These are phyloP conservation scores for Pteruthius melanotis DNA, from an alignment of 2,113 vertebrate genomes.

Conservation along the genomic window DNA sequence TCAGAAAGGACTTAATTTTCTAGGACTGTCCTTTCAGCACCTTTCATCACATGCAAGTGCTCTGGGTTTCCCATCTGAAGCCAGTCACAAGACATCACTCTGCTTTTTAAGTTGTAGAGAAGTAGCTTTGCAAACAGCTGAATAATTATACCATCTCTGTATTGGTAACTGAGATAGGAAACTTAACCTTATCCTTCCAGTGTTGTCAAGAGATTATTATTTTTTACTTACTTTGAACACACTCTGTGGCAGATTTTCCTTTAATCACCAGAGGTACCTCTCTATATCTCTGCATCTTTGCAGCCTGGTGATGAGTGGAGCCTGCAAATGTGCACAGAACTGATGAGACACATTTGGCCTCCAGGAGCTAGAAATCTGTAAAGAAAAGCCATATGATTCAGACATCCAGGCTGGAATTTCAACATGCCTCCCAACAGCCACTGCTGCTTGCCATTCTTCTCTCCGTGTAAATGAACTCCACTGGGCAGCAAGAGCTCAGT, in stretches of 20 bases:
- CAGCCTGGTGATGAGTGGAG: background rate
- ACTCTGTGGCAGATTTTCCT: background rate
- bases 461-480: background rate
- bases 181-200: background rate
- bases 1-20: background rate
- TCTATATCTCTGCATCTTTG: background rate
- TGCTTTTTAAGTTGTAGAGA: background rate
- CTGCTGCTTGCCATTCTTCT: background rate
- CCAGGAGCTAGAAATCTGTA: background rate
- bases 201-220: background rate
- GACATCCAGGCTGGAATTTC: background rate
- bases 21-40: background rate
- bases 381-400: background rate
- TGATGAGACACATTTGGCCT: constrained; percentile 1
- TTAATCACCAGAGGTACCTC: background rate
- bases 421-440: background rate
- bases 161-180: background rate
- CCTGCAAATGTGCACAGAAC: background rate
- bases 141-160: background rate
- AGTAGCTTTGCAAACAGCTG: background rate
- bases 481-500: background rate
- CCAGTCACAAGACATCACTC: background rate
- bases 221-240: background rate
- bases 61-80: background rate
- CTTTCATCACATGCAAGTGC: background rate